A percentile compares a stretch with the other conserved stretches of the same genome.
These are phyloP conservation scores for Carapus acus DNA, from an alignment of 2,797 vertebrate genomes.

Conservation along the genomic window DNA sequence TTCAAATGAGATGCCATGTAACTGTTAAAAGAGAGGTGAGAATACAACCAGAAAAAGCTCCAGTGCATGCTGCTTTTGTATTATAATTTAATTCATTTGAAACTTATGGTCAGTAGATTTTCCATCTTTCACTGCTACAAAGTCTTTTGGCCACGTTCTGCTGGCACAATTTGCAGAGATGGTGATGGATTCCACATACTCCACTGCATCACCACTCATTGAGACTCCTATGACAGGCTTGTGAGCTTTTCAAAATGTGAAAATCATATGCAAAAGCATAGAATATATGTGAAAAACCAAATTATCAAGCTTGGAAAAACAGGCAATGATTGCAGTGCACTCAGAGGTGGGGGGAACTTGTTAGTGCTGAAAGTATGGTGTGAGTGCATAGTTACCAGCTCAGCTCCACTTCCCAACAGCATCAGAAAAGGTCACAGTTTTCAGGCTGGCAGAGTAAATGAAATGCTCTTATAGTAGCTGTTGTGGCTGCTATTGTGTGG, in stretches of 20 bases:
- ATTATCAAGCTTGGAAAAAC: conserved; percentile 27
- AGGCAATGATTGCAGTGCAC: conserved; percentile 6
- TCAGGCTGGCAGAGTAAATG: conserved; percentile 49
- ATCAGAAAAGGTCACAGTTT: conserved; percentile 65
- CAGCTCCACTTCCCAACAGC: conserved; percentile 37
- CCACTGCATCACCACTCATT: too few relatives aligned
- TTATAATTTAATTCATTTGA: too few relatives aligned
- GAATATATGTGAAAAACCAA: background rate
- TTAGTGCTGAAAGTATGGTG: conserved; percentile 33
- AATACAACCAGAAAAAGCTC: too few relatives aligned
- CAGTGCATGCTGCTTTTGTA: too few relatives aligned
- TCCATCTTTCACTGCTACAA: too few relatives aligned
- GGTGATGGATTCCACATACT: too few relatives aligned
- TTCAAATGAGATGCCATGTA: too few relatives aligned
- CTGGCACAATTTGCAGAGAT: too few relatives aligned
- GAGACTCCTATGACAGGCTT: too few relatives aligned
- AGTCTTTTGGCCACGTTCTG: too few relatives aligned
- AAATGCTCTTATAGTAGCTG: conserved; percentile 51
- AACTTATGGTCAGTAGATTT: too few relatives aligned
- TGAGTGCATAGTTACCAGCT: conserved; percentile 48
- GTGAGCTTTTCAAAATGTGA: background rate
- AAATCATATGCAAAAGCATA: conserved; percentile 1
- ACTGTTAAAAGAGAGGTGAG: too few relatives aligned
- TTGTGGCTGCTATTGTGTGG: conserved; percentile 41
- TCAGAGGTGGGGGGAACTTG: conserved; percentile 27